phyloP scores from a whole-genome alignment of 2,797 vertebrate species.

The Sebastes minor region DNA sequence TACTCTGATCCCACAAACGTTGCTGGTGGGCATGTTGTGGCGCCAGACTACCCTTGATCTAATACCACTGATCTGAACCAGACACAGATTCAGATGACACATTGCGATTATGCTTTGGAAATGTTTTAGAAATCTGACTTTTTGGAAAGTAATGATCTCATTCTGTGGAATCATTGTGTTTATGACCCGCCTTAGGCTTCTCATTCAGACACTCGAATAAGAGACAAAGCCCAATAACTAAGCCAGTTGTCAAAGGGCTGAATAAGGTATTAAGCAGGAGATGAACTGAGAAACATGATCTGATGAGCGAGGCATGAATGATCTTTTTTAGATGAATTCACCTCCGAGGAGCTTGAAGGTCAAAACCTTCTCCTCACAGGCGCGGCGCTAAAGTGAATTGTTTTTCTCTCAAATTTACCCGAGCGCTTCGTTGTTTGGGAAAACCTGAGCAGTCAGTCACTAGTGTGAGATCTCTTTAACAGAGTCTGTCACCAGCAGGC shows the following conservation, averaged over 20 bases:
- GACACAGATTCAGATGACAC: constrained; percentile 29
- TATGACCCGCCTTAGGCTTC: constrained; percentile 52
- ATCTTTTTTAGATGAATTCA: constrained; percentile 41
- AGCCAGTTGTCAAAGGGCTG: constrained; percentile 52
- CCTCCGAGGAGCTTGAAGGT: constrained; percentile 50
- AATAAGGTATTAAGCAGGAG: constrained; percentile 48
- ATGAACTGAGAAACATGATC: constrained; percentile 51
- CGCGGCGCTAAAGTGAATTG: constrained; percentile 28
- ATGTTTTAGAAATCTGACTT: constrained; percentile 54
- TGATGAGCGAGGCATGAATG: constrained; percentile 36
- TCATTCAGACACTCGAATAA: constrained; percentile 28
- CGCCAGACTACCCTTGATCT: constrained; percentile 27
- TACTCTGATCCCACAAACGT: constrained; percentile 13
- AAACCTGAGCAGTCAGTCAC: constrained; percentile 69
- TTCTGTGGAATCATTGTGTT: constrained; percentile 47
- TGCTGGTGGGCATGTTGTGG: constrained; percentile 38
- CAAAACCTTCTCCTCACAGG: constrained; percentile 42
- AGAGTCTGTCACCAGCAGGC: constrained; percentile 65
- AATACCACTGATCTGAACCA: constrained; percentile 43
- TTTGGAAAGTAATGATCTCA: constrained; percentile 52
- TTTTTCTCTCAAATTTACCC: constrained; percentile 65
- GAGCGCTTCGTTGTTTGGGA: constrained; percentile 43
- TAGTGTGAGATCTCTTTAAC: constrained; percentile 66
- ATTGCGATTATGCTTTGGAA: constrained; percentile 44
- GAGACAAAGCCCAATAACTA: constrained; percentile 28